Evolutionary conservation across 2,888 invertebrate genomes (phyloP), one percentile per base, ranked within the genome.

Genomic region (Perizoma affinitatum): DNA sequence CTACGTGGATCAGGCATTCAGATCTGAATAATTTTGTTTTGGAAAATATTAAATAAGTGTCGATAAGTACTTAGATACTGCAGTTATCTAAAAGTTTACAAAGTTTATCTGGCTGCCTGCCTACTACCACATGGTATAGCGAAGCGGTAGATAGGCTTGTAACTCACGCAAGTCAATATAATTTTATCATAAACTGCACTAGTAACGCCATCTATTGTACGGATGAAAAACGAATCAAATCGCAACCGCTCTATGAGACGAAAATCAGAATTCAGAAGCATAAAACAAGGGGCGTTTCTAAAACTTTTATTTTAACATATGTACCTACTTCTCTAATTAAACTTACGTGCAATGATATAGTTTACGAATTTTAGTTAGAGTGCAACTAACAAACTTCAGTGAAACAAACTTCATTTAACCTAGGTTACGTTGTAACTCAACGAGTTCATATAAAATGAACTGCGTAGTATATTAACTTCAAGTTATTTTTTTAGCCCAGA

Each of bases 181-280:
- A 22, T 22, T 22, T 34, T 48, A 34, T 40, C 10, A 6, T 41
- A 6, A 53, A 48, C 8, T 44, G 11, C 10, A 59, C 65, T 4
- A 44, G 40, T 51, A 64, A 33, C 66, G 66, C 58, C 66, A 68
- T 68, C 67, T 68, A 10, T 60, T 51, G 48, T 40, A 8, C 47
- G 5, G 6, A 11, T 6, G 4, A n/a, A 34, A 50, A 60, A 60
- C 44, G 36, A 50, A 45, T 22, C n/a, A 40, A 45, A 44, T 9
- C 35, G 22, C 22, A 22, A 22, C n/a, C n/a, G 22, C 22, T 22
- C 22, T 22, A 22, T 22, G 22, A 22, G 3, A 22, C 22, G 22
- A 22, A 22, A 22, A 2, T 22, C 22, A 22, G 22, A 22, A 22
- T 22, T 22, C 22, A 22, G 22, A 22, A 22, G 22, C 44, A 44